These are phyloP conservation scores for Mastigias papua DNA, from an alignment of 30 jellyfish, hydroid and myxozoan species.

Conservation along the genomic window DNA sequence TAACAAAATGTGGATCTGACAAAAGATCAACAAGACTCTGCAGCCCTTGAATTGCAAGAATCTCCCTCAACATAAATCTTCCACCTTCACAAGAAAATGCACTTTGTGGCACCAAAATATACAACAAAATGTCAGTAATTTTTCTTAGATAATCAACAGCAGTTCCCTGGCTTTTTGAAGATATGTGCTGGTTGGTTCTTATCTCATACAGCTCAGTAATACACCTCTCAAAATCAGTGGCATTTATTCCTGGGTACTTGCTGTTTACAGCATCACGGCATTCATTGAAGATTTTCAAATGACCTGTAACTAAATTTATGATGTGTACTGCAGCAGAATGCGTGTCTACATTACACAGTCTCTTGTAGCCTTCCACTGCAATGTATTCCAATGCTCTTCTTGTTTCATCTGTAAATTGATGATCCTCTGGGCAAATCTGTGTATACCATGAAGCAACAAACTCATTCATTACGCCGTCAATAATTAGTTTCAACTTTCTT, in stretches of 20 bases:
- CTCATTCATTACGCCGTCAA: slow-evolving; percentile 79
- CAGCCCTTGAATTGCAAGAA: slow-evolving; percentile 87
- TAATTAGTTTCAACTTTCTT: slow-evolving; percentile 56
- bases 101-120: slow-evolving; percentile 70
- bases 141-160: slow-evolving; percentile 83
- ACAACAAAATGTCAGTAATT: slow-evolving; percentile 81
- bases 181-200: slow-evolving; percentile 66
- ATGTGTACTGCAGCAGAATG: slow-evolving; percentile 72
- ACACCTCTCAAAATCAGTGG: slow-evolving; percentile 82
- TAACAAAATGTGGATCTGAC: slow-evolving; percentile 84
- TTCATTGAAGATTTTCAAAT: slow-evolving; percentile 83
- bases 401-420: slow-evolving; percentile 81
- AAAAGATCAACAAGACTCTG: slow-evolving; percentile 71
- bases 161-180: slow-evolving; percentile 86
- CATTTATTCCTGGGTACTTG: slow-evolving; percentile 87
- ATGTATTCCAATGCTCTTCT: slow-evolving; percentile 74
- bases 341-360: slow-evolving; percentile 65
- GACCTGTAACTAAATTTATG: slow-evolving; percentile 78
- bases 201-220: slow-evolving; percentile 90
- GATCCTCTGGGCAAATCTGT: slow-evolving; percentile 84
- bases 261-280: slow-evolving; percentile 83
- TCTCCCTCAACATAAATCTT: slow-evolving; percentile 91
- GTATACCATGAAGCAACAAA: slow-evolving; percentile 90
- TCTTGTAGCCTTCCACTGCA: slow-evolving; percentile 65
- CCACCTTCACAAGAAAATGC: slow-evolving; percentile 95